These are phyloP conservation scores for Drosophila auraria DNA, from an alignment of 1,140 invertebrate genomes.

Conservation along the genomic window DNA sequence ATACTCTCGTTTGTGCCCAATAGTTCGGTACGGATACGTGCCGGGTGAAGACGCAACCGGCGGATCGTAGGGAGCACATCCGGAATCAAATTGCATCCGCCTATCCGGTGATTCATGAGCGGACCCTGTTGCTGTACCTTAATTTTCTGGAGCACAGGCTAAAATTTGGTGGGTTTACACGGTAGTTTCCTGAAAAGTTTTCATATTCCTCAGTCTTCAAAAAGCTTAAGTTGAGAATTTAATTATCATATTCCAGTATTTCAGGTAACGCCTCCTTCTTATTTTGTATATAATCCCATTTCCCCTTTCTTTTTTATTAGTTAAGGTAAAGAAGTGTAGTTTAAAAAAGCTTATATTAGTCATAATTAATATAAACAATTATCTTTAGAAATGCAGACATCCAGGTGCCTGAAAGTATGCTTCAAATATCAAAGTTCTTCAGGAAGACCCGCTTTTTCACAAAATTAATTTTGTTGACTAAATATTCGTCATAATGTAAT, in stretches of 20 bases:
- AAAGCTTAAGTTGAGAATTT: no score
- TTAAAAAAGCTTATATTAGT: not conserved
- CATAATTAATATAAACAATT: not conserved
- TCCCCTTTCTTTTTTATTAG: not conserved
- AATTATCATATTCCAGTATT: no score
- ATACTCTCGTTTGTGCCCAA: not conserved
- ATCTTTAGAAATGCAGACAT: not conserved
- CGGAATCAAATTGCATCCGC: conserved; percentile 68
- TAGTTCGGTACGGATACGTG: conserved; percentile 49
- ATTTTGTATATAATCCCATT: not conserved
- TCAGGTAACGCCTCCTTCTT: no score
- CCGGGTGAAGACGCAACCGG: conserved; percentile 60
- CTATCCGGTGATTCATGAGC: conserved; percentile 78
- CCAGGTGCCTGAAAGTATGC: not conserved
- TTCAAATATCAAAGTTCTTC: not conserved
- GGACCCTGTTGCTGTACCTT: conserved; percentile 53
- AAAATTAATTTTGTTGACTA: not conserved
- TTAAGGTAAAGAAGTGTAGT: no score
- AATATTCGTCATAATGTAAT: not conserved
- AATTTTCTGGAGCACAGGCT: conserved; percentile 73
- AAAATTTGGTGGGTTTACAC: conserved; percentile 55
- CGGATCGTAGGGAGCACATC: conserved; percentile 29
- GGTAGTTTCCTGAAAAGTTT: not conserved
- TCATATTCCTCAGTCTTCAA: not conserved
- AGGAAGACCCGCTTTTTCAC: not conserved